Conservation (phyloP, 2,797 vertebrate genomes). For the Cichlasoma orientale region DNA sequence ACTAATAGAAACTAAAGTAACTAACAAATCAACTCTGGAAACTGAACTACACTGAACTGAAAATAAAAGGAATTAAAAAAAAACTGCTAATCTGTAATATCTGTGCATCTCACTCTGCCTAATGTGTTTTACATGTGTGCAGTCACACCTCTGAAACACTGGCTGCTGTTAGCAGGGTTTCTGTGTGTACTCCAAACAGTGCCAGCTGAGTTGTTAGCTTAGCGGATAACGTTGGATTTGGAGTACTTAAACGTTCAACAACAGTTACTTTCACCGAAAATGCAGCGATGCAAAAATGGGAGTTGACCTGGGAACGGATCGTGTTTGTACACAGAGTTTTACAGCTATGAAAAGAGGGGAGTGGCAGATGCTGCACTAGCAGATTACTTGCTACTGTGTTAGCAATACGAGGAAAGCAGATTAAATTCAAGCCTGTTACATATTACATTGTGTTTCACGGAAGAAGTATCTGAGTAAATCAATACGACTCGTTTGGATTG, state of each 20-base stretch:
- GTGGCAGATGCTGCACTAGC: background rate
- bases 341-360: background rate
- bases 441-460: conserved; percentile 6
- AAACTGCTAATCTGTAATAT: no score
- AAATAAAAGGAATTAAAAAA: no score
- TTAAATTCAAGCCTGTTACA: background rate
- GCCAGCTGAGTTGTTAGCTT: background rate
- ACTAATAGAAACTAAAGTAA: no score
- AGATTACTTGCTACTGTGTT: background rate
- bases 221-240: background rate
- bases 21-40: no score
- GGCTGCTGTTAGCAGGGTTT: background rate
- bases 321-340: background rate
- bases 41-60: no score
- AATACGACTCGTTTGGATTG: background rate
- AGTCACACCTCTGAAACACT: background rate
- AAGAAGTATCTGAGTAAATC: background rate
- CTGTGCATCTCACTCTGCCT: no score
- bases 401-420: background rate
- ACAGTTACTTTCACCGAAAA: background rate
- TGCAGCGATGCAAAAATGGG: background rate
- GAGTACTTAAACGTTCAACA: background rate
- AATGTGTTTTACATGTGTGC: background rate
- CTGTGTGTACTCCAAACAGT: background rate
- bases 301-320: background rate